Conservation (phyloP, 2,113 vertebrate genomes). For the Mesembrinibis cayennensis region DNA sequence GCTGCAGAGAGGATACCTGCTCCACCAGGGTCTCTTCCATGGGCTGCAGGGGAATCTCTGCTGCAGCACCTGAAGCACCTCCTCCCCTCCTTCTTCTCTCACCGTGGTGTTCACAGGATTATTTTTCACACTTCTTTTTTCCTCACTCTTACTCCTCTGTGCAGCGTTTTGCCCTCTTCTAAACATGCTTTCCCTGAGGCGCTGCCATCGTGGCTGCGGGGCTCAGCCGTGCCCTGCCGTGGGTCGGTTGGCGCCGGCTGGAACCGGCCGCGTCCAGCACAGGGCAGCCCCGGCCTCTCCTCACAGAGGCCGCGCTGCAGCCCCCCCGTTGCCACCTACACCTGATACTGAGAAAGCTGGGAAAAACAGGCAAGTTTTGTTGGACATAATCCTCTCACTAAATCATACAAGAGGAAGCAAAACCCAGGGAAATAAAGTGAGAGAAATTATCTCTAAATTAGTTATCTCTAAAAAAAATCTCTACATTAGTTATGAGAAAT, state of each 20-base stretch:
- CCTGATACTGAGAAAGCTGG: not conserved
- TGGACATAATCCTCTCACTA: not conserved
- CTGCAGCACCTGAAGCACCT: not conserved
- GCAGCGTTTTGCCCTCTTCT: not conserved
- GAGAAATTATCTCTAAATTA: not conserved
- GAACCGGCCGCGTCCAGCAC: accelerated
- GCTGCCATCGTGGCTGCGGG: not conserved
- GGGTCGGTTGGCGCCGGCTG: accelerated
- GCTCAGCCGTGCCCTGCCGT: not conserved
- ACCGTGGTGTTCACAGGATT: not conserved
- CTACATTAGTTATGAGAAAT: not conserved
- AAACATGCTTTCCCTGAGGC: not conserved
- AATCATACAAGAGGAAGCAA: not conserved
- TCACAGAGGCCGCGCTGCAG: not conserved
- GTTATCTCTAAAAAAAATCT: too few relatives aligned
- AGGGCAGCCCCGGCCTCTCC: accelerated
- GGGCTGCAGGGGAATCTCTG: not conserved
- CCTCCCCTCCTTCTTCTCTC: not conserved
- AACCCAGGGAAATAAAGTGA: not conserved
- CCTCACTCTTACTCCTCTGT: not conserved
- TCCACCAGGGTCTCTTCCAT: not conserved
- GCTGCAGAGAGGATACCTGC: not conserved
- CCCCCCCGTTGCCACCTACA: not conserved
- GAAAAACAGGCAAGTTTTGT: not conserved
- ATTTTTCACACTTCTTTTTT: not conserved